These are phyloP conservation scores for Propithecus coquereli DNA, from an alignment of 2,113 vertebrate genomes.

Conservation along the genomic window DNA sequence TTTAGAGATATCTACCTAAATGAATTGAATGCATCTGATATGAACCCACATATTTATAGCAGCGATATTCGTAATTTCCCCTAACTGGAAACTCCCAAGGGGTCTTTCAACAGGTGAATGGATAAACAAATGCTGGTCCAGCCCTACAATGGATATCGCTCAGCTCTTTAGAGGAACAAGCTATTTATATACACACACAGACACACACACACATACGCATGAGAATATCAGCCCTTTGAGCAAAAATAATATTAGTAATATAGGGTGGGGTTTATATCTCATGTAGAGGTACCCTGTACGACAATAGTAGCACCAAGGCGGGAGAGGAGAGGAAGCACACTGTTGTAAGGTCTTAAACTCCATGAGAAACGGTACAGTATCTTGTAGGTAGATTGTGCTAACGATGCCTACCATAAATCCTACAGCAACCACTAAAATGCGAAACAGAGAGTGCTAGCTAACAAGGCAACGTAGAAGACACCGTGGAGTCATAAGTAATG, in stretches of 20 bases:
- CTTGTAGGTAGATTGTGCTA: neutral
- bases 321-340: neutral
- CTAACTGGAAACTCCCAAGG: neutral
- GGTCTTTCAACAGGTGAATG: neutral
- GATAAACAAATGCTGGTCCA: neutral
- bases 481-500: neutral
- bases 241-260: no score
- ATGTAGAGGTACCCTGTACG: neutral
- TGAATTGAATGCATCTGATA: neutral
- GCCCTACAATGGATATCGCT: neutral
- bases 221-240: neutral
- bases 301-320: fast-evolving
- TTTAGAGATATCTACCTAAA: neutral
- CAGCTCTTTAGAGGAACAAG: neutral
- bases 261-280: neutral
- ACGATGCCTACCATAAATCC: neutral
- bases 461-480: neutral
- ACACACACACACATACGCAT: no score
- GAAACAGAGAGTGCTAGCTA: neutral
- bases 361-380: neutral
- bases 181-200: neutral
- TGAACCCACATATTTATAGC: neutral
- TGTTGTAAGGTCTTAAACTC: neutral
- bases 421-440: neutral
- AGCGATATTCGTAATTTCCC: neutral